Conservation (phyloP, 2,113 vertebrate genomes). For the Hippolais icterina region DNA sequence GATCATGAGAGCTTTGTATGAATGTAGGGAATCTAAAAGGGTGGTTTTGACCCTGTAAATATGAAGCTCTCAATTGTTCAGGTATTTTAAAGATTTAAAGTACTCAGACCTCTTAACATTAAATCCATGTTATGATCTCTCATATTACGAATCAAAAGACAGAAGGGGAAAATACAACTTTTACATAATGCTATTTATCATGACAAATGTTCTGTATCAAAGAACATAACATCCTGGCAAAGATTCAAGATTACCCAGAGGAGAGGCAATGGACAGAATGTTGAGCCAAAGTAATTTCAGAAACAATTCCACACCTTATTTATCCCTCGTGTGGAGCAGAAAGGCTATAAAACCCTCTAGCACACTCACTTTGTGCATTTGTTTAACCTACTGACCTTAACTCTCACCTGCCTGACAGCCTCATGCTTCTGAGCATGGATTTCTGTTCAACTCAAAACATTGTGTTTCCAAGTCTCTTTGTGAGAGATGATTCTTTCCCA, state of each 20-base stretch:
- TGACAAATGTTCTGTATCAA: conserved; percentile 50
- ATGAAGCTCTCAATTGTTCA: neutral
- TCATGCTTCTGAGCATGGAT: neutral
- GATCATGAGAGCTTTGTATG: neutral
- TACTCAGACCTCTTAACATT: neutral
- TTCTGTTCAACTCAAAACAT: neutral
- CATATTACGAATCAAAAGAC: neutral
- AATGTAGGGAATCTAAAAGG: neutral
- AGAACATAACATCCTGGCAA: conserved; percentile 44
- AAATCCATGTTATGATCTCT: conserved; percentile 1
- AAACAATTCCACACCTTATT: conserved; percentile 26
- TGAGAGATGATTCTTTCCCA: neutral
- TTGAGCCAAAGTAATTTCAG: conserved; percentile 6
- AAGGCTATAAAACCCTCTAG: neutral
- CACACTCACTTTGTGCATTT: neutral
- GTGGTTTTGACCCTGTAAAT: neutral
- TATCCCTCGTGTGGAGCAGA: neutral
- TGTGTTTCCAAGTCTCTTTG: rapidly evolving
- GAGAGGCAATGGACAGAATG: conserved; percentile 24
- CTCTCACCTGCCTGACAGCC: neutral
- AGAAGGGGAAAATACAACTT: conserved; percentile 24
- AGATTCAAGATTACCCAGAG: conserved; percentile 45
- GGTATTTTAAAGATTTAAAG: neutral
- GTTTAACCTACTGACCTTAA: conserved; percentile 19
- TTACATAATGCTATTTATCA: conserved; percentile 18